phyloP scores from a whole-genome alignment of 2,113 vertebrate species.

The Chiloscyllium plagiosum region DNA sequence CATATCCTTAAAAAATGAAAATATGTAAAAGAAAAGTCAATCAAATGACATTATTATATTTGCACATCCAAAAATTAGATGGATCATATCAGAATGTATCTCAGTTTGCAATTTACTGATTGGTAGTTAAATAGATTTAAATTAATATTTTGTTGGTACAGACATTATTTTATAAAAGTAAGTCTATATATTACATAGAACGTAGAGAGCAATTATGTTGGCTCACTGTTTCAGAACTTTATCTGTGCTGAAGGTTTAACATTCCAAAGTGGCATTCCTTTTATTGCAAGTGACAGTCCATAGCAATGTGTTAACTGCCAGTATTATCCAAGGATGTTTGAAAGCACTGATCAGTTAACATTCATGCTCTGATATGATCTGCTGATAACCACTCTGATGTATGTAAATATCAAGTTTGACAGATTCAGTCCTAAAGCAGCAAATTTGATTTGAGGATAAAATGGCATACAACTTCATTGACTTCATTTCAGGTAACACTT shows the following conservation, averaged over 20 bases:
- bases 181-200: not conserved
- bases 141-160: not conserved
- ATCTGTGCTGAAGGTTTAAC: slow-evolving; percentile 20
- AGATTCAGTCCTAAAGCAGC: not conserved
- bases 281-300: not conserved
- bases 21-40: not conserved
- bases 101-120: not conserved
- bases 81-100: not conserved
- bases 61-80: not conserved
- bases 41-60: not conserved
- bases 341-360: not conserved
- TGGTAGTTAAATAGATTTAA: not conserved
- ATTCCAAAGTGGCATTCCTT: slow-evolving; percentile 1
- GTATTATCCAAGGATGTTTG: not conserved
- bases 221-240: not conserved
- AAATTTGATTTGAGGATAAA: not conserved
- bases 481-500: not conserved
- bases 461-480: not conserved
- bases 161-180: not conserved
- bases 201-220: not conserved
- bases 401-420: not conserved
- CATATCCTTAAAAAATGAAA: not conserved
- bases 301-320: not conserved
- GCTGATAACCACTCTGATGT: not conserved
- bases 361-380: slow-evolving; percentile 16